These are phyloP conservation scores for Byasa hedistus DNA, from an alignment of 2,888 invertebrate species.

Conservation along the genomic window DNA sequence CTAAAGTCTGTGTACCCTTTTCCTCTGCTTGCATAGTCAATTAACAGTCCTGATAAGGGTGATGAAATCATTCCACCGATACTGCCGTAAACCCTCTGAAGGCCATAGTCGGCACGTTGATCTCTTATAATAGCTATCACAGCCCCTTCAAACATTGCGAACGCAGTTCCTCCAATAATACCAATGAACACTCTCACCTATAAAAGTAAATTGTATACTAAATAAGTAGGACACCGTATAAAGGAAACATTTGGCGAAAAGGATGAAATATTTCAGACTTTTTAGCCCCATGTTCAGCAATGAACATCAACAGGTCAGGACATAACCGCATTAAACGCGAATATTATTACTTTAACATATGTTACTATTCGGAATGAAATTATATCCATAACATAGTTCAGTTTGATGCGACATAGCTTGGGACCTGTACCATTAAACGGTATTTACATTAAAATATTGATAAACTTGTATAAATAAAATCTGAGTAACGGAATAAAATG, in stretches of 20 bases:
- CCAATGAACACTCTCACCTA: slow-evolving; percentile 81
- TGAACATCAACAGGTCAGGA: too few relatives aligned
- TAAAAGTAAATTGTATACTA: background rate
- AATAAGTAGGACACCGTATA: too few relatives aligned
- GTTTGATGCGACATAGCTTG: too few relatives aligned
- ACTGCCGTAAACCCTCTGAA: slow-evolving; percentile 87
- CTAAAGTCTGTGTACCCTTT: slow-evolving; percentile 87
- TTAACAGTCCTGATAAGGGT: slow-evolving; percentile 85
- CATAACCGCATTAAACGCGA: too few relatives aligned
- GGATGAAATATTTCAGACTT: too few relatives aligned
- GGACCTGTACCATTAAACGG: too few relatives aligned
- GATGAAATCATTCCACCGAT: slow-evolving; percentile 90
- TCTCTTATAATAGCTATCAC: slow-evolving; percentile 87
- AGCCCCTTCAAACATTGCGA: slow-evolving; percentile 90
- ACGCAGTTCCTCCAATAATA: slow-evolving; percentile 86
- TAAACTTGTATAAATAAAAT: background rate
- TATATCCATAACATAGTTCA: too few relatives aligned
- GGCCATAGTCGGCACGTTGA: slow-evolving; percentile 87
- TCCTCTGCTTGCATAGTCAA: slow-evolving; percentile 85
- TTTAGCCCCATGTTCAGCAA: too few relatives aligned
- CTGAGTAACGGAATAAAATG: background rate
- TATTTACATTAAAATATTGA: background rate
- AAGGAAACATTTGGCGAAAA: too few relatives aligned
- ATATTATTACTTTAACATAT: too few relatives aligned
- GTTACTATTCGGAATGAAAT: too few relatives aligned